These are phyloP conservation scores for Philereme vetulata DNA, from an alignment of 2,888 invertebrate genomes.

Conservation along the genomic window DNA sequence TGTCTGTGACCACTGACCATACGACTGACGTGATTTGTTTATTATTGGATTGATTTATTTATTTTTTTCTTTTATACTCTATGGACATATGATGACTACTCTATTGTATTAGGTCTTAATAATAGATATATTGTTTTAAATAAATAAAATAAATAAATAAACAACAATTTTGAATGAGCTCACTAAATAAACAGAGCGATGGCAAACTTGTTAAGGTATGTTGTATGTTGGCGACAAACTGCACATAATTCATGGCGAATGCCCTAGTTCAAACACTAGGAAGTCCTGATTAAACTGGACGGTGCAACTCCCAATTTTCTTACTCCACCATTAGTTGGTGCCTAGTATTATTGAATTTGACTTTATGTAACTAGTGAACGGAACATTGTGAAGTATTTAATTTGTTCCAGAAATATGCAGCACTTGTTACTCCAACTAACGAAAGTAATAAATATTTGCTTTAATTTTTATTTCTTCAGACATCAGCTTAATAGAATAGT, in stretches of 20 bases:
- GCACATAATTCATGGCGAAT: constrained; percentile 48
- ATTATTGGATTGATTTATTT: no score
- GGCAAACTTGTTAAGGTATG: constrained; percentile 38
- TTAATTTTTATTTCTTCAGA: no score
- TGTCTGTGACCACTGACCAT: no score
- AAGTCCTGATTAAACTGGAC: constrained; percentile 40
- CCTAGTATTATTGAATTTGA: background rate
- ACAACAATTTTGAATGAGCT: constrained; percentile 5
- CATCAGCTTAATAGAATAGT: no score
- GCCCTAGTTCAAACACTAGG: constrained; percentile 51
- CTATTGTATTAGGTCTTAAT: no score
- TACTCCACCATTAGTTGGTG: constrained; percentile 22
- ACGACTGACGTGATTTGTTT: no score
- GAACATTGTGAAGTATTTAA: constrained; percentile 36
- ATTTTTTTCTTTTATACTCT: no score
- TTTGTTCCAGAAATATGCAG: constrained; percentile 35
- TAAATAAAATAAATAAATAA: no score
- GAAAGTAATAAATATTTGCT: background rate
- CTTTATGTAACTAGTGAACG: constrained; percentile 42
- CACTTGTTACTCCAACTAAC: background rate
- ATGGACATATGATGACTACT: no score
- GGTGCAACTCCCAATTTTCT: constrained; percentile 52
- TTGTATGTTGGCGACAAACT: constrained; percentile 23
- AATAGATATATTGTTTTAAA: no score
- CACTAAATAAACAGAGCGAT: constrained; percentile 40